Evolutionary conservation across 1,140 invertebrate genomes (phyloP), one percentile per base, ranked within the genome.

Genomic region (Drosophila cardini): DNA sequence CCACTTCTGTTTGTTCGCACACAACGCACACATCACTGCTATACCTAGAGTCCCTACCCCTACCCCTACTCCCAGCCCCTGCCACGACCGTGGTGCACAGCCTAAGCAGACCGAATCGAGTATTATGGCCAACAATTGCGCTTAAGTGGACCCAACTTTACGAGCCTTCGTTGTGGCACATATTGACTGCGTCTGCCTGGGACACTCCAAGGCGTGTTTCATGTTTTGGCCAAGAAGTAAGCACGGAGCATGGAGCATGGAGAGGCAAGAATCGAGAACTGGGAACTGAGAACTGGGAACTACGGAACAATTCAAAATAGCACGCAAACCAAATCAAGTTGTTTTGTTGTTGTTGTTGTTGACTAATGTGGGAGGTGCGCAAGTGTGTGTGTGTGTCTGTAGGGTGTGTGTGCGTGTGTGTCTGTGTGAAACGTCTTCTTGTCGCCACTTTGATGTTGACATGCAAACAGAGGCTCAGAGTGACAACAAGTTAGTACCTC

Each of bases 71-170:
- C 34, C 26, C 15, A 0, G 18, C 11, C 10, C 26, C 46, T 40
- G 57, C 16, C 10, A n/a, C 40, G n/a, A n/a, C n/a, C n/a, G n/a
- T n/a, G n/a, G n/a, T n/a, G n/a, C 8, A 50, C 9, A 34, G 30
- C 8, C 53, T 21, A 38, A 48, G 52, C 21, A 63, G 38, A 43
- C 48, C 32, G 69, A 60, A 57, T 63, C 63, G 69, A 75, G 72
- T 79, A 89, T 89, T 87, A 87, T 87, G 84, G 73, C 80, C 85
- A 80, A 76, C 84, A 89, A 87, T 89, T 87, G 84, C 76, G 76
- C 84, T 80, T 89, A 89, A 87, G 84, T 87, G 78, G 77, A 69
- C 67, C 77, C 63, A 87, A 89, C 80, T 89, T 89, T 89, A 89
- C 77, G 84, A 89, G 84, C 84, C 15, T 36, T 69, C 67, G 80